Evolutionary conservation across 2,113 vertebrate genomes (phyloP).

Genomic region (Aldabrachelys gigantea): DNA sequence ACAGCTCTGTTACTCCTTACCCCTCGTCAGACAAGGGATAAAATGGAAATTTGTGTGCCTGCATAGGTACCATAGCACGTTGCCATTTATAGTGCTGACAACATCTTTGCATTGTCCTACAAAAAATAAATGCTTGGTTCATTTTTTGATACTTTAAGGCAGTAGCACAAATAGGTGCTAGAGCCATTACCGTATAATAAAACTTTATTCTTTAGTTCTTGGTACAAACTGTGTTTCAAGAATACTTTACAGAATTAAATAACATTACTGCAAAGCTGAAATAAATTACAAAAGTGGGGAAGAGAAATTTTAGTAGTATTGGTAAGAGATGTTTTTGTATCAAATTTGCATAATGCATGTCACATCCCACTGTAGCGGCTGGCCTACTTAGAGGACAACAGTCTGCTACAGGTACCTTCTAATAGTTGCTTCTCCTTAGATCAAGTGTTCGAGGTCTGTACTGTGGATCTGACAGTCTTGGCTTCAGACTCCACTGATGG

Average conservation of each 20-base stretch:
- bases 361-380: background rate
- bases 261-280: background rate
- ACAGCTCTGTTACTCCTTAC: background rate
- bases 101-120: background rate
- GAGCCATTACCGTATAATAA: background rate
- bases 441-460: background rate
- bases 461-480: background rate
- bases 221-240: background rate
- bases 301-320: background rate
- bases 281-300: background rate
- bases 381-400: background rate
- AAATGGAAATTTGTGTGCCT: background rate
- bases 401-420: background rate
- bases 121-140: background rate
- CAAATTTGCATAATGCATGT: background rate
- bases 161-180: fast-evolving
- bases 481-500: background rate
- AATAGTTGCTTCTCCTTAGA: background rate
- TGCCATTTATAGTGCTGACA: background rate
- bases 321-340: background rate
- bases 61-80: background rate
- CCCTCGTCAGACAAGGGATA: background rate
- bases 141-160: background rate
- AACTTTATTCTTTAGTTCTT: background rate
- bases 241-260: background rate